Evolutionary conservation across 1,140 invertebrate genomes (phyloP).

Genomic region (Diabrotica virgifera): DNA sequence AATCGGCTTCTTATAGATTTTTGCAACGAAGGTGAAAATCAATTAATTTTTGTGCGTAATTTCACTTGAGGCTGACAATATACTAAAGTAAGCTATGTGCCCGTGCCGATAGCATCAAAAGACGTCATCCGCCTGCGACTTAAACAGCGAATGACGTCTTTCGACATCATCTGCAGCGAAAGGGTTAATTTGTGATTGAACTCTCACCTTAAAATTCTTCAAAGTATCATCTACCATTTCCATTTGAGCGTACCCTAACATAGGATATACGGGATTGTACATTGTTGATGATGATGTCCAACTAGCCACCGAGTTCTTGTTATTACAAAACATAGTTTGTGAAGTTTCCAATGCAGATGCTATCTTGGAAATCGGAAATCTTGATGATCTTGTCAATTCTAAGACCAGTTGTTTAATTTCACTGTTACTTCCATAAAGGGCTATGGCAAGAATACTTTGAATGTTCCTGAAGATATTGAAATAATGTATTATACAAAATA

Average conservation of each 20-base stretch:
- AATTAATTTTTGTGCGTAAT: no score
- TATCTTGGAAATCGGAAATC: conserved; percentile 10
- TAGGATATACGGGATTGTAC: conserved; percentile 3
- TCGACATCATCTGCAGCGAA: no score
- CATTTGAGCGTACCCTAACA: conserved; percentile 13
- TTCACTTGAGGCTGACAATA: no score
- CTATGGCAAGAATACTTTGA: conserved; percentile 10
- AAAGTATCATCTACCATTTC: conserved; percentile 17
- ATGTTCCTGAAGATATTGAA: conserved; percentile 9
- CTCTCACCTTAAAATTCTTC: conserved; percentile 9
- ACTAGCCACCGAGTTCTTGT: background rate
- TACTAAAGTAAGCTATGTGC: no score
- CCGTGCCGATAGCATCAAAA: no score
- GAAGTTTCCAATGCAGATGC: conserved; percentile 9
- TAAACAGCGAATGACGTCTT: no score
- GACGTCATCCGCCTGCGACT: no score
- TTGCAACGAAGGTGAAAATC: no score
- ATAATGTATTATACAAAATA: no score
- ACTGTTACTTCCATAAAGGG: conserved; percentile 9
- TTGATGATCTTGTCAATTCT: conserved; percentile 12
- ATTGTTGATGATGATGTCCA: background rate
- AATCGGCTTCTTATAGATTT: no score
- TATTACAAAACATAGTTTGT: conserved; percentile 10
- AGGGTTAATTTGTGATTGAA: no score
- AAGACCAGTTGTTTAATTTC: conserved; percentile 11